phyloP scores from a whole-genome alignment of 2,113 vertebrate genomes.

The Chlamydotis undulata region DNA sequence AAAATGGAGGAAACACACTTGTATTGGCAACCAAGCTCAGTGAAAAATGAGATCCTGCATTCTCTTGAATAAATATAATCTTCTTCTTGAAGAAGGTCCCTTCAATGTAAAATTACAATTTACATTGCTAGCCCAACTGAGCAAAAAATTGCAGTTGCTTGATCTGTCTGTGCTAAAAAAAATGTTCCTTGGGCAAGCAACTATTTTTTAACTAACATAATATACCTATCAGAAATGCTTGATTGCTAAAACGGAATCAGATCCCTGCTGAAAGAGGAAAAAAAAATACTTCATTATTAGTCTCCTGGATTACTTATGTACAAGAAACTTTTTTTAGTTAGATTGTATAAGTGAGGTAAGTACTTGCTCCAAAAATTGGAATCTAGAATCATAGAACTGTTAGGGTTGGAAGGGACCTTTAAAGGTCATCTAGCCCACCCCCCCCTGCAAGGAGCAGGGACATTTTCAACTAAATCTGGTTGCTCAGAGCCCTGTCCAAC shows the following conservation, averaged over 20 bases:
- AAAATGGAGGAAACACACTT: neutral
- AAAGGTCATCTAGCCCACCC: too few species aligned
- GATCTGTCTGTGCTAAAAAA: neutral
- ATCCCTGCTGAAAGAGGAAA: neutral
- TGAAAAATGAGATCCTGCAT: neutral
- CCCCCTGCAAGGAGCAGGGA: too few species aligned
- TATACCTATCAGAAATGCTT: neutral
- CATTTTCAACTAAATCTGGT: too few species aligned
- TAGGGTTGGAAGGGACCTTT: too few species aligned
- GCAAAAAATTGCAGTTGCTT: neutral
- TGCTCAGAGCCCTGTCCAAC: too few species aligned
- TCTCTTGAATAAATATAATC: neutral
- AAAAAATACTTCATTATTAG: neutral
- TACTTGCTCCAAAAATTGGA: neutral
- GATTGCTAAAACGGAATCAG: neutral
- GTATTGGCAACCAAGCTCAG: neutral
- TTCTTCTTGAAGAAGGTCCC: neutral
- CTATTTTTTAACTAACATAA: neutral
- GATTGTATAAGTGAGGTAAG: neutral
- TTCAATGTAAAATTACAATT: neutral
- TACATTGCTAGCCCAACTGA: neutral
- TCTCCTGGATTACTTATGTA: neutral
- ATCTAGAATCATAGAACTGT: neutral
- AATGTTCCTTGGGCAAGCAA: neutral
- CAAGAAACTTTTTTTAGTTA: neutral